Base-by-base conservation (phyloP, 2,797 vertebrate species). In the Tokudaia muenninki region DNA sequence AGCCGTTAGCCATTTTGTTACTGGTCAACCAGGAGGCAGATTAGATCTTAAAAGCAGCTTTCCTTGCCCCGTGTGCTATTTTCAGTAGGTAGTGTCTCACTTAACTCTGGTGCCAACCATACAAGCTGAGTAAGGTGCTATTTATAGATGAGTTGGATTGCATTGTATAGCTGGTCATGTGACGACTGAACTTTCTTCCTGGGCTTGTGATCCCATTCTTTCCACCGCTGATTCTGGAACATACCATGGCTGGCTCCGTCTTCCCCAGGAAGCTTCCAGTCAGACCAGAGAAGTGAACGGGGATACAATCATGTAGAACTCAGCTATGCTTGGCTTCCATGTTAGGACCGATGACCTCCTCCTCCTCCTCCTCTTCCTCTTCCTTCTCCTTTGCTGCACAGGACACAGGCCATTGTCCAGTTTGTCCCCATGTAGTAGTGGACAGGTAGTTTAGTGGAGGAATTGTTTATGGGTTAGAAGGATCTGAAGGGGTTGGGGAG, bases 141-240 rank as follows among this genome's bases (percentile, higher is more conserved):
- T 79, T 84, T 92, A 92, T 96, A 93, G 80, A 57, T 41, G 55
- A 78, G 87, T 37, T 65, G 79, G 84, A 63, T 70, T 94, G 90
- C 61, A 86, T 93, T 92, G n/a, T 22, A 24, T 4, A 75, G 90
- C 78, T 55, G 63, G 34, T 75, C 91, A 94, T 63, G 52, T 72
- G 87, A 57, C 59, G 72, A 29, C 0, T 75, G 90, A 79, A 70
- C 31, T 94, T 87, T 87, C 52, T 89, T 94, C 79, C 92, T 83
- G 63, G 50, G 63, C 31, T 59, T 92, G 14, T 21, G 65, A 65
- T 70, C 44, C 67, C 24, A 57, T 75, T 95, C 95, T 97, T 92
- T 70, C 87, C 77, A 77, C 21, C 0, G 1, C 5, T 26, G 12
- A 93, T 75, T 34, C 81, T 96, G 80, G 93, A 95, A 95, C 90